A percentile compares a stretch with the other conserved stretches of the same genome.
These are phyloP conservation scores for Drosophila miranda DNA, from an alignment of 1,140 invertebrate species.

Conservation along the genomic window DNA sequence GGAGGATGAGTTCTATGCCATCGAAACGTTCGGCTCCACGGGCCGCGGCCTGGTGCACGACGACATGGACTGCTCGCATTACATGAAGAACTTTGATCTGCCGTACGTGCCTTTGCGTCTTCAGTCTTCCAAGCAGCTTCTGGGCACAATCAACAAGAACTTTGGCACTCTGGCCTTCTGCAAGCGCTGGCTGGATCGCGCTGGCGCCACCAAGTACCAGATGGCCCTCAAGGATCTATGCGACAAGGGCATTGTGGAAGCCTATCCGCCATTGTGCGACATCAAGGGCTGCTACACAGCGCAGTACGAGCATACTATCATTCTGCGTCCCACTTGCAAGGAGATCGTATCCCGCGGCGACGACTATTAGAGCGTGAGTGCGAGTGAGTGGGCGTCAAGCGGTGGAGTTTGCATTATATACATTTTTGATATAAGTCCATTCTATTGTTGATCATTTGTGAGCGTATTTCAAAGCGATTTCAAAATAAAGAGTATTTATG, in stretches of 20 bases:
- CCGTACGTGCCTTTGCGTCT: constrained; percentile 95
- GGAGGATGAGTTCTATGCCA: constrained; percentile 99
- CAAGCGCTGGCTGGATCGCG: constrained; percentile 98
- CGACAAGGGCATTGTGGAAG: constrained; percentile 97
- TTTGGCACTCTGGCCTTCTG: constrained; percentile 99
- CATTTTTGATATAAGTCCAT: constrained; percentile 67
- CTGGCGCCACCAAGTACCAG: constrained; percentile 98
- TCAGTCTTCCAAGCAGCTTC: constrained; percentile 94
- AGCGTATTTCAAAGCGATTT: constrained; percentile 40
- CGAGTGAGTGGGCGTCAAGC: constrained; percentile 2
- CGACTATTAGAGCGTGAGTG: constrained; percentile 89
- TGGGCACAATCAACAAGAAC: constrained; percentile 98
- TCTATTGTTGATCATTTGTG: constrained; percentile 65
- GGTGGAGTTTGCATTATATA: constrained; percentile 47
- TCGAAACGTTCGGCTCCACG: constrained; percentile 99
- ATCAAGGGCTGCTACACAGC: constrained; percentile 99
- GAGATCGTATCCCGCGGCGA: constrained; percentile 98
- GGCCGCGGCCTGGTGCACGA: constrained; percentile 98
- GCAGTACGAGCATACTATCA: constrained; percentile 99
- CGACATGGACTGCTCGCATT: constrained; percentile 99
- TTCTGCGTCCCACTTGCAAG: constrained; percentile 98
- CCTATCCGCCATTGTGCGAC: constrained; percentile 99
- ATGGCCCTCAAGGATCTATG: constrained; percentile 99
- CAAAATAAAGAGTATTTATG: constrained; percentile 57
- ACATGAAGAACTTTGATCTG: constrained; percentile 99